Base-by-base conservation (phyloP, 2,888 invertebrate genomes). In the Aethes cnicana region DNA sequence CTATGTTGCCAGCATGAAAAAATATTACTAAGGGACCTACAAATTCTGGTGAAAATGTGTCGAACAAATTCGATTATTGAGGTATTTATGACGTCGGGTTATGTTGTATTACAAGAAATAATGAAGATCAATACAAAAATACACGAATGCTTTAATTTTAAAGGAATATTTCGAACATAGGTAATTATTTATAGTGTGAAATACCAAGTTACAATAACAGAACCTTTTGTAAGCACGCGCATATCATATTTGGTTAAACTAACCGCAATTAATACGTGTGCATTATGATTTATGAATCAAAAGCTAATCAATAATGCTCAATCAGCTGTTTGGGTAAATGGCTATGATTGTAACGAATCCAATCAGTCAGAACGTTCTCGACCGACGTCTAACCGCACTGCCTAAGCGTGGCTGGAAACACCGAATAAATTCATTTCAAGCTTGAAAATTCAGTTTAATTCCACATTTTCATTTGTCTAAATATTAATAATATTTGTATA, bases 251-350 rank as follows among this genome's bases (percentile, higher is more conserved):
- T 14, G 26, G 32, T 52, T 39, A 25, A 28, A 36, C 17, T 6
- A 43, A 36, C 9, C 44, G 37, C 44, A 33, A 32, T 39, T 26
- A 32, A 20, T 39, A 16, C 39, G 14, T 4, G 16, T 14, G 8
- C 30, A 25, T 33, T 46, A 44, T 46, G 46, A 52, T 46, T 52
- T 44, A 52, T 46, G 46, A 52, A 52, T 52, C 50, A 52, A 39
- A 35, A 9, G 11, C 20, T 16, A 33, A 52, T 39, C 52, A 52
- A 52, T 52, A 46, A 46, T 32, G 39, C 39, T 39, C 46, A 46
- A 52, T 52, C 46, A 46, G 46, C 44, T 52, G 52, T 52, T 46
- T 46, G 52, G 32, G 52, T 52, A 52, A 52, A 52, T 52, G 44
- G 46, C 49, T 49, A 36, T 46, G 52, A 52, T 52, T 46, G 46